These are phyloP conservation scores for Lacanobia oleracea DNA, from an alignment of 2,888 invertebrate genomes.

Conservation along the genomic window DNA sequence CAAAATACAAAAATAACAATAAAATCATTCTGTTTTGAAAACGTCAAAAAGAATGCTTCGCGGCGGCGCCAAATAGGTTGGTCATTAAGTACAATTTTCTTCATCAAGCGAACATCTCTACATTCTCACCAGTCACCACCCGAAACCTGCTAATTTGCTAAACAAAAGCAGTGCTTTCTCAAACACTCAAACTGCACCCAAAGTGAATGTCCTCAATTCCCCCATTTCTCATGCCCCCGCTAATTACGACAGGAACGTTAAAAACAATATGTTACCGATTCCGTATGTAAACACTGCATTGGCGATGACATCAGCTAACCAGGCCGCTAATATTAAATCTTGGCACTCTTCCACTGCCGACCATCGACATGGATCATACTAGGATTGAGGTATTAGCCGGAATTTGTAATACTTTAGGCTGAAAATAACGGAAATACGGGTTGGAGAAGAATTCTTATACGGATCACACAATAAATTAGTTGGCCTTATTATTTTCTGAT, in stretches of 20 bases:
- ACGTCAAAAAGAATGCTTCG: too few species aligned
- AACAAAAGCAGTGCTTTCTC: conserved; percentile 21
- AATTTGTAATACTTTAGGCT: conserved; percentile 49
- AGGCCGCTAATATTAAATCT: conserved; percentile 87
- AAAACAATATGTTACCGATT: conserved; percentile 71
- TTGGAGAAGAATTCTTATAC: conserved; percentile 1
- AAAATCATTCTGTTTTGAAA: too few species aligned
- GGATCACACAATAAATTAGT: conserved; percentile 10
- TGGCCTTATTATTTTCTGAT: neutral
- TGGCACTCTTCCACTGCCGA: conserved; percentile 77
- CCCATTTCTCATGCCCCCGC: conserved; percentile 27
- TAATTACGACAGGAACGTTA: conserved; percentile 39
- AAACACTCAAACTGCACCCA: conserved; percentile 9
- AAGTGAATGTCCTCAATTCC: conserved; percentile 32
- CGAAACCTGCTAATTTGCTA: conserved; percentile 17
- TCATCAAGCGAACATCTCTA: too few species aligned
- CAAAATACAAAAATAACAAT: too few species aligned
- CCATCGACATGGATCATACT: conserved; percentile 76
- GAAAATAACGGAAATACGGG: conserved; percentile 46
- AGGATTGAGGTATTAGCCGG: conserved; percentile 53
- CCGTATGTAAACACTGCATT: conserved; percentile 79
- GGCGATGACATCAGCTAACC: conserved; percentile 83
- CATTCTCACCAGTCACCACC: too few species aligned
- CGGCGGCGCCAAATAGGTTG: neutral
- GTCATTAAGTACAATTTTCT: neutral